Conservation (phyloP, 2,113 vertebrate genomes). For the Nycticorax nycticorax region DNA sequence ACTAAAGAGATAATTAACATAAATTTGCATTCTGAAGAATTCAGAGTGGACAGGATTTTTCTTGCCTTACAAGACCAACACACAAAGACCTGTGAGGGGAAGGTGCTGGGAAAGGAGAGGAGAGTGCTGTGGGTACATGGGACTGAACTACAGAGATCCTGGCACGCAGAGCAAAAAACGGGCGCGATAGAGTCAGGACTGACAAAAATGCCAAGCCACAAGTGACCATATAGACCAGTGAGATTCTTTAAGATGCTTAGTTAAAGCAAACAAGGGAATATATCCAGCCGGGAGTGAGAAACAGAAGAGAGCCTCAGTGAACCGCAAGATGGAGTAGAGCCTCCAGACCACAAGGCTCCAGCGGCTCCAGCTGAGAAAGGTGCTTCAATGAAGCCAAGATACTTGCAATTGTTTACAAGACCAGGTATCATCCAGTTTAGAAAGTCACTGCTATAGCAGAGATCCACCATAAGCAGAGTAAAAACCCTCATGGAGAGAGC, state of each 20-base stretch:
- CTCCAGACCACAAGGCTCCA: slow-evolving; percentile 34
- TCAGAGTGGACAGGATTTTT: not conserved
- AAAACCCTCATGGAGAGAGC: not conserved
- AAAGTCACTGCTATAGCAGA: not conserved
- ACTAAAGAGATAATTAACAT: not conserved
- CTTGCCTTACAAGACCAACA: not conserved
- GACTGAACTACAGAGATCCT: not conserved
- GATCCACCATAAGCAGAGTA: not conserved
- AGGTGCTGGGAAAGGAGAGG: not conserved
- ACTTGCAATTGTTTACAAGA: not conserved
- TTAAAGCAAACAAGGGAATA: slow-evolving; percentile 12
- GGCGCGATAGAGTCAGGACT: not conserved
- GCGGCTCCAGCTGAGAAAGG: not conserved
- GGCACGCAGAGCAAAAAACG: not conserved
- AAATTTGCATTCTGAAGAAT: not conserved
- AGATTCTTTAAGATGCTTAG: slow-evolving; percentile 12
- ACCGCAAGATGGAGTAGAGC: not conserved
- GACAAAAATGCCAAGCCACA: slow-evolving; percentile 48
- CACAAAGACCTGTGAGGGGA: not conserved
- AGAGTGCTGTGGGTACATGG: not conserved
- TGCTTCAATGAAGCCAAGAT: not conserved
- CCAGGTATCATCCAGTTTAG: not conserved
- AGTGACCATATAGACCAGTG: not conserved
- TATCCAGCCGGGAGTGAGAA: not conserved
- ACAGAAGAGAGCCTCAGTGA: not conserved